Base-by-base conservation (phyloP, 2,888 invertebrate species). In the Tetropium fuscum region DNA sequence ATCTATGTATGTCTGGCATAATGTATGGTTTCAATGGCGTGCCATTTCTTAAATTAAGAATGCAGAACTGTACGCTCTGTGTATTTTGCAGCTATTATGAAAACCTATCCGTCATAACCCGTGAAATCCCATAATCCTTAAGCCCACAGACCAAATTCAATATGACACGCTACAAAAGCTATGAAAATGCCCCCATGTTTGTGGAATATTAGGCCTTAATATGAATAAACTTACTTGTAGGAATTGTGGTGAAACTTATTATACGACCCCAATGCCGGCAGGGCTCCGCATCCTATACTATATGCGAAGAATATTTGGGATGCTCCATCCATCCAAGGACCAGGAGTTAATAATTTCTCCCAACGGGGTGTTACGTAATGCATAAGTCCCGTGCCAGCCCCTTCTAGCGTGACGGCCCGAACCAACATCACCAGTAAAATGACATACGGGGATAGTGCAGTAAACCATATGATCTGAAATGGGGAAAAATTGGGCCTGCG, bases 251-350 rank as follows among this genome's bases (percentile, higher is more conserved):
- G 87, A 74, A 91, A 90, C 73, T 88, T 87, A 79, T 91, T 91
- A 80, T 91, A 91, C 44, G 90, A 90, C 40, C 91, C 90, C 34
- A 90, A 83, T 2, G 91, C 90, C 1, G 92, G 85, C 40, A 92
- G 80, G 1, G 91, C 91, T 8, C 91, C 91, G 62, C 90, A 91
- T 11, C 91, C 91, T 44, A 91, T 90, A 57, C 91, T 91, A 71
- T 92, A 87, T 0, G 91, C 91, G 79, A 91, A 92, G 82, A 92
- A 91, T 66, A 91, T 90, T 78, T 92, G 91, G 2, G 90, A 89
- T 0, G 90, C 90, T 0, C 91, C 91, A 72, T 92, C 91, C 71
- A 90, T 88, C 91, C 91, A 92, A 7, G 86, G 86, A 22, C 82
- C 84, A 0, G 86, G 83, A 6, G 78, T 82, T 32, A 83, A 73